Evolutionary conservation across 2,888 invertebrate genomes (phyloP), one percentile per base, ranked within the genome.

Genomic region (Drosophila rellima): DNA sequence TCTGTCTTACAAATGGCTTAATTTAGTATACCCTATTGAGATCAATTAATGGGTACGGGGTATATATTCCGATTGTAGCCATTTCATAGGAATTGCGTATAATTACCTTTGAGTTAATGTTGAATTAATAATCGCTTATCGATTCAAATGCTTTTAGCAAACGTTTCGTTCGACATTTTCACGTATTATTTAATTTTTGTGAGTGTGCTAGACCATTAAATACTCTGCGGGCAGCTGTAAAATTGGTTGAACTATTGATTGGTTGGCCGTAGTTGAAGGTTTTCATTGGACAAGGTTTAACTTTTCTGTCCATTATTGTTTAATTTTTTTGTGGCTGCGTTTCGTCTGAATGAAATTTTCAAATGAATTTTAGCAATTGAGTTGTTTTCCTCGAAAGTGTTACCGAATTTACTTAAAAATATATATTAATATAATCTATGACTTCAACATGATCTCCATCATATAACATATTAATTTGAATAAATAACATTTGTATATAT

Each of bases 81-180:
- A 37, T 26, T 52, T 39, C 17, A 39, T 26, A 13, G 15, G 13
- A 26, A 39, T 26, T 37, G 26, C 37, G 18, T 44, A 15, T 35
- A 33, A 35, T 45, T 57, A 44, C 13, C 47, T 55, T 47, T 31
- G 29, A 51, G 13, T 40, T 15, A 52, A 35, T 54, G n/a, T 33
- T 26, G 31, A 47, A 44, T 40, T 59, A 59, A 59, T 59, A 59
- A 48, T 59, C 48, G 7, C 39, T 17, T 45, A 35, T 44, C 55
- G 44, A 45, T 47, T 51, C 26, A 31, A 44, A 44, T 54, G 54
- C 29, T 54, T 18, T 42, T 15, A 26, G 17, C 45, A 35, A 26
- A 45, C 10, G 23, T 26, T 56, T 45, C 15, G 20, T 33, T 37
- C 3, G 11, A 35, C 35, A 37, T 51, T 51, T 10, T 31, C 11